Evolutionary conservation across 2,113 vertebrate genomes (phyloP), one percentile per base, ranked within the genome.

Genomic region (Petrocephalus microphthalmus): DNA sequence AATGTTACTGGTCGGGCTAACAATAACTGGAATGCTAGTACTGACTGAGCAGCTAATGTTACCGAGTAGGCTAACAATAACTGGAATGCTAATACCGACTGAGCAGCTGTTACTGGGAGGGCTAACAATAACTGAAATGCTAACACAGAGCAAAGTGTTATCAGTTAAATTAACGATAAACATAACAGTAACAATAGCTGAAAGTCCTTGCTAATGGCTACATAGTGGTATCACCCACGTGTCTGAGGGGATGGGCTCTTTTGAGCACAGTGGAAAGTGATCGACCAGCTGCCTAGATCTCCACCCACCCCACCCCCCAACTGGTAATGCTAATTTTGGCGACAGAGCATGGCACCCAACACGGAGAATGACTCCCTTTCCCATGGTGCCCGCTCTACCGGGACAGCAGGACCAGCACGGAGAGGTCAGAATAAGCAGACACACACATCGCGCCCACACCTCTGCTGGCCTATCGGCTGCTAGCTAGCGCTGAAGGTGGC

Each of bases 291-390:
- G 15, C 33, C 71, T 19, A 19, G 82, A 52, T 29, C 42, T 4
- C 82, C 45, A n/a, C n/a, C 22, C 47, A 10, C n/a, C 45, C 53
- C 19, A n/a, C 53, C 78, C 49, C 25, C 47, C 29, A 22, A 5
- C 84, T 5, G 25, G 49, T 90, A 74, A 91, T 90, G 93, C 94
- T 96, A 95, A 95, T 94, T 95, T 96, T 96, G 95, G 94, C 90
- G 20, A 57, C 87, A 84, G 91, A 92, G 93, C 93, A 13, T 10
- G n/a, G 60, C 60, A 64, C 91, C 91, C 93, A 93, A 93, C 94
- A 94, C 91, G 93, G 93, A 95, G 94, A 93, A 94, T 93, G 91
- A 94, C 94, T 94, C 94, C 94, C 93, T 94, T 94, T 94, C 93
- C 92, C 91, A 42, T 91, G 90, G 83, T 90, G 71, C 64, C 64